Evolutionary conservation across 2,113 vertebrate genomes (phyloP).

Genomic region (Aldabrachelys gigantea): DNA sequence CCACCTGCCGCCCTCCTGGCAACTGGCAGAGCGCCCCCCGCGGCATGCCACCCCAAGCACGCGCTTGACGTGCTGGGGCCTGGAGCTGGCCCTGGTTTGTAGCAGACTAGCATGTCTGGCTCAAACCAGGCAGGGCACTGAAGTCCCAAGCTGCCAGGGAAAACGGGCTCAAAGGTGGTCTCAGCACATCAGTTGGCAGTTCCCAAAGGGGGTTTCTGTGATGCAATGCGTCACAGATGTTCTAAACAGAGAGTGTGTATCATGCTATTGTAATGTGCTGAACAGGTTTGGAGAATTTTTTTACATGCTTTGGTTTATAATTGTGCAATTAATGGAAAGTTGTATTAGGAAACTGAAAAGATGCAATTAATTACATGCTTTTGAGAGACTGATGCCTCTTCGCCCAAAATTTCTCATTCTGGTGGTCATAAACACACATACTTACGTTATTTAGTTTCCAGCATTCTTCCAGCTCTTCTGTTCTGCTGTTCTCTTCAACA

Average conservation of each 20-base stretch:
- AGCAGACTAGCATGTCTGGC: too few relatives aligned
- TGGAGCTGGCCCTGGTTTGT: too few relatives aligned
- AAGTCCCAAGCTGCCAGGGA: too few relatives aligned
- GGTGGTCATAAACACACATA: constrained; percentile 19
- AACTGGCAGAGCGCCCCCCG: too few relatives aligned
- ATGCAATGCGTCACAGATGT: neutral
- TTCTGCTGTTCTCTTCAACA: constrained; percentile 20
- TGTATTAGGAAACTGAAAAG: constrained; percentile 57
- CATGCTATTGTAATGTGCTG: constrained; percentile 15
- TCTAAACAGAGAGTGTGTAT: constrained; percentile 20
- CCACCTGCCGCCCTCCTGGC: too few relatives aligned
- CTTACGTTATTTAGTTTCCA: constrained; percentile 67
- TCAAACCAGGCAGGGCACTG: too few relatives aligned
- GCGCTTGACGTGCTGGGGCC: too few relatives aligned
- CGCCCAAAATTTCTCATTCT: neutral
- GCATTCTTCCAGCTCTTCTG: constrained; percentile 34
- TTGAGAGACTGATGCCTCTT: constrained; percentile 21
- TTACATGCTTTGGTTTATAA: constrained; percentile 33
- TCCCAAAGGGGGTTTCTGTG: too few relatives aligned
- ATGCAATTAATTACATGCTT: constrained; percentile 20
- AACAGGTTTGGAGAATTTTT: constrained; percentile 26
- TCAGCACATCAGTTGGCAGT: too few relatives aligned
- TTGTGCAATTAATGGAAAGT: constrained; percentile 2
- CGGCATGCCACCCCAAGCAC: too few relatives aligned
- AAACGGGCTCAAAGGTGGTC: too few relatives aligned